Evolutionary conservation across 2,888 invertebrate genomes (phyloP), one percentile per base, ranked within the genome.

Genomic region (Scotopteryx bipunctaria): DNA sequence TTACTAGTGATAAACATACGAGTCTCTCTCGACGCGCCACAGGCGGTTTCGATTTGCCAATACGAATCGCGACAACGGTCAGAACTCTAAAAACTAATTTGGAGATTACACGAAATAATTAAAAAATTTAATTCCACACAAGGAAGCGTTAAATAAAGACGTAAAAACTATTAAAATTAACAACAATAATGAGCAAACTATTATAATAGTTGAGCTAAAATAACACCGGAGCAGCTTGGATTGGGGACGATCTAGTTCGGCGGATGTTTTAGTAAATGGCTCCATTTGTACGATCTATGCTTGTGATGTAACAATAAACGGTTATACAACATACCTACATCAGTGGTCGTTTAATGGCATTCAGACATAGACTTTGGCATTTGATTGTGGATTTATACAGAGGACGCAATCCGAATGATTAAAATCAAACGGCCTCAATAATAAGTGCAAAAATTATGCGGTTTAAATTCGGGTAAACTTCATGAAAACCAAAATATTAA

Each of bases 141-240:
- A 74, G 77, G 78, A 74, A 68, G 68, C 69, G 68, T 71, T 71
- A 77, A 74, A 75, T 73, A 74, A n/a, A 67, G 57, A 57, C 72
- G 64, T 73, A 67, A 76, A 25, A 77, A 71, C 77, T 75, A 82
- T 76, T 76, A 80, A 83, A 83, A 84, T 78, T 81, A 85, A 87
- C 80, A 88, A 88, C 86, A 87, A 87, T 81, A n/a, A 86, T 87
- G 89, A 89, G 88, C 88, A 89, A 84, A 86, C 83, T 85, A 87
- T 81, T 59, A 64, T 63, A 57, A 84, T 86, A 86, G 87, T 88
- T 88, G 89, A 89, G 89, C 89, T 87, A 83, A 85, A 79, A 73
- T 78, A 80, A 81, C 71, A 83, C 86, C 86, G 66, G 88, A 87
- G 90, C 89, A 88, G 90, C 90, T 88, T 88, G 90, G 89, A 87